These are phyloP conservation scores for Dendrocincla fuliginosa DNA, from an alignment of 2,797 vertebrate genomes.

Conservation along the genomic window DNA sequence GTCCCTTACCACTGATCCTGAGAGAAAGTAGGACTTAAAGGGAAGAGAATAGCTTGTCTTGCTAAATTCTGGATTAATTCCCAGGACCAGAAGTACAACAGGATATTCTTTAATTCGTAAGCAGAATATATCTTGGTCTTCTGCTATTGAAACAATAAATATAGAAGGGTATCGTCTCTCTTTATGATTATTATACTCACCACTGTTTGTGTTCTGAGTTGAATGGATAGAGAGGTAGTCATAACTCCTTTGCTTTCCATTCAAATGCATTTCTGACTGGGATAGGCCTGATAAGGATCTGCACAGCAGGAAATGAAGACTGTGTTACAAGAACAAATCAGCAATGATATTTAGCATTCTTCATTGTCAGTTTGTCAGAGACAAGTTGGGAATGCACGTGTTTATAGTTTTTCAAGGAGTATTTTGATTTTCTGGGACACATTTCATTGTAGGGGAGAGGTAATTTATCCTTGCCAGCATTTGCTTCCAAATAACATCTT, in stretches of 20 bases:
- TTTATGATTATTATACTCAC: conserved; percentile 38
- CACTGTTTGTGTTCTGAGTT: conserved; percentile 45
- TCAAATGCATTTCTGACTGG: conserved; percentile 59
- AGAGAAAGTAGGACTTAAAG: background rate
- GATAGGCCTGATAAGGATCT: conserved; percentile 77
- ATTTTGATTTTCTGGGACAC: background rate
- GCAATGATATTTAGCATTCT: background rate
- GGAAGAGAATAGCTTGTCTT: background rate
- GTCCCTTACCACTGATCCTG: background rate
- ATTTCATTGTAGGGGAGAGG: background rate
- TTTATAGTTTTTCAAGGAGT: background rate
- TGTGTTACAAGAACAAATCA: background rate
- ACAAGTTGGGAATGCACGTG: background rate
- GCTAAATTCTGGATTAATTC: background rate
- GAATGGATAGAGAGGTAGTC: conserved; percentile 64
- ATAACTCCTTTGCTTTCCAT: conserved; percentile 48
- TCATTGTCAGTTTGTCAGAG: background rate
- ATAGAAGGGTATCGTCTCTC: background rate
- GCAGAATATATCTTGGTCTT: background rate
- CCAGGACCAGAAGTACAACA: background rate
- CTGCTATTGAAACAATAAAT: background rate
- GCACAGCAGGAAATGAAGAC: background rate
- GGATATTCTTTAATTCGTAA: background rate
- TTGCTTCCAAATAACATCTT: background rate
- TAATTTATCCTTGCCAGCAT: background rate